Evolutionary conservation across 2,113 vertebrate species (phyloP).

Genomic region (Manacus vitellinus): DNA sequence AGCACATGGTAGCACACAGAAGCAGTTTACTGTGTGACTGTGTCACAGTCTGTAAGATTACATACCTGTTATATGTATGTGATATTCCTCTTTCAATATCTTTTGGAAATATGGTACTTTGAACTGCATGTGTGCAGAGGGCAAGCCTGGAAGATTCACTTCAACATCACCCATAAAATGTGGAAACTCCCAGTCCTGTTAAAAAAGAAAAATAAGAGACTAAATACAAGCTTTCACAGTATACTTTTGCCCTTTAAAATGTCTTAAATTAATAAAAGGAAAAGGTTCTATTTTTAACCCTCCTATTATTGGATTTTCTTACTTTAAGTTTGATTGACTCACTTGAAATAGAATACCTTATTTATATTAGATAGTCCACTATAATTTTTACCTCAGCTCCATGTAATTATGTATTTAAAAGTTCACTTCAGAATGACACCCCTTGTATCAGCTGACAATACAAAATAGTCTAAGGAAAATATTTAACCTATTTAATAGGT

Average conservation of each 20-base stretch:
- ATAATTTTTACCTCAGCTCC: slow-evolving; percentile 26
- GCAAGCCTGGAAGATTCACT: slow-evolving; percentile 93
- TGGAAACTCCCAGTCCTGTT: slow-evolving; percentile 97
- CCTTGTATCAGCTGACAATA: not conserved
- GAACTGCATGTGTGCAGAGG: slow-evolving; percentile 91
- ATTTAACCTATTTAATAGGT: not conserved
- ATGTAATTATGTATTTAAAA: slow-evolving; percentile 9
- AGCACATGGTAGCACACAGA: not conserved
- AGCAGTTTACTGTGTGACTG: not conserved
- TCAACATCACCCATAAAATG: slow-evolving; percentile 98
- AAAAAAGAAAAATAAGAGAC: slow-evolving; percentile 23
- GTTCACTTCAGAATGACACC: slow-evolving; percentile 2
- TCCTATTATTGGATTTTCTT: not conserved
- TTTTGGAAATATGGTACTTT: slow-evolving; percentile 90
- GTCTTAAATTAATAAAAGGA: not conserved
- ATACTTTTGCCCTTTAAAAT: not conserved
- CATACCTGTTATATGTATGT: slow-evolving; percentile 96
- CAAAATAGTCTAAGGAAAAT: not conserved
- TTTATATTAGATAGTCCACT: not conserved
- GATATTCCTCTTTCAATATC: slow-evolving; percentile 95
- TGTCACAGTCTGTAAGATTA: not conserved
- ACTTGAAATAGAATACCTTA: not conserved
- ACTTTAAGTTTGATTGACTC: not conserved
- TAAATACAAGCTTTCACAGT: not conserved
- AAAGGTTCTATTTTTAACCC: slow-evolving; percentile 19